A percentile compares a stretch with the other conserved stretches of the same genome.
Conservation (phyloP, 1,140 invertebrate genomes). For the Apis mellifera region Amel_HAv3.1 CM009935.2:8325001-8325500, state of each 20-base stretch:
- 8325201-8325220: no score
- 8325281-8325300: background rate
- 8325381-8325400: background rate
- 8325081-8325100: background rate
- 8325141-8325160: no score
- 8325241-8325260: background rate
- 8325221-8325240: background rate
- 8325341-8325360: background rate
- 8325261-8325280: background rate
- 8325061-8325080: background rate
- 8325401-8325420: no score
- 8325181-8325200: no score
- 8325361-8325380: background rate
- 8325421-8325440: background rate
- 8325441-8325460: background rate
- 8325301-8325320: background rate
- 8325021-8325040: conserved; percentile 39
- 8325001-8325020: conserved; percentile 20
- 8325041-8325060: conserved; percentile 21
- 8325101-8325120: background rate
- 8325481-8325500: background rate
- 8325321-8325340: background rate
- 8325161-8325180: no score
- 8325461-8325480: background rate
- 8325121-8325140: background rate